Conservation (phyloP, 2,888 invertebrate species). For the Nymphalis urticae region DNA sequence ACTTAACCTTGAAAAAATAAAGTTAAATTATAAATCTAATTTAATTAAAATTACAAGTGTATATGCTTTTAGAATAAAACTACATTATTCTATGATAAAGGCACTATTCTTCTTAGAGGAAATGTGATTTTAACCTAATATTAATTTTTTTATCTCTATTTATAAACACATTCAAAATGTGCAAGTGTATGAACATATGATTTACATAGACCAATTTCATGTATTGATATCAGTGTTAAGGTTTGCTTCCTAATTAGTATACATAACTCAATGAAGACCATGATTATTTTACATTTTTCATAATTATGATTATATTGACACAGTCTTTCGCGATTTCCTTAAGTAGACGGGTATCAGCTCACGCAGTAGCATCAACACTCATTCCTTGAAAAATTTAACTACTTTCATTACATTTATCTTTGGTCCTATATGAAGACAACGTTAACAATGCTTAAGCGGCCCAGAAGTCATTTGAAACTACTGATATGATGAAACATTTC, state of each 20-base stretch:
- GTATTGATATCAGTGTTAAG: conserved; percentile 1
- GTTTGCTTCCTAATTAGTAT: background rate
- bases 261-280: conserved; percentile 2
- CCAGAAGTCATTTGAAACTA: conserved; percentile 57
- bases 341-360: conserved; percentile 21
- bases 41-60: conserved; percentile 25
- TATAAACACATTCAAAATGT: conserved; percentile 2
- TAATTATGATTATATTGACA: conserved; percentile 21
- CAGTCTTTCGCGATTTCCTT: conserved; percentile 36
- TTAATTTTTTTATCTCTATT: background rate
- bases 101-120: conserved; percentile 73
- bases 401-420: conserved; percentile 33
- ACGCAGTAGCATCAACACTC: conserved; percentile 14
- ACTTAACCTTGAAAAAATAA: conserved; percentile 3
- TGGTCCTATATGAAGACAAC: conserved; percentile 69
- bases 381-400: conserved; percentile 8
- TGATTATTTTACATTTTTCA: conserved; percentile 8
- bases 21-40: conserved; percentile 16
- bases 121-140: conserved; percentile 25
- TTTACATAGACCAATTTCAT: conserved; percentile 1
- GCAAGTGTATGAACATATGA: conserved; percentile 1
- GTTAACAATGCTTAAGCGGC: conserved; percentile 49
- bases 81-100: conserved; percentile 52
- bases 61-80: conserved; percentile 29
- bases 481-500: conserved; percentile 72